Conservation (phyloP, 1,140 invertebrate species). For the Coboldia fuscipes region DNA sequence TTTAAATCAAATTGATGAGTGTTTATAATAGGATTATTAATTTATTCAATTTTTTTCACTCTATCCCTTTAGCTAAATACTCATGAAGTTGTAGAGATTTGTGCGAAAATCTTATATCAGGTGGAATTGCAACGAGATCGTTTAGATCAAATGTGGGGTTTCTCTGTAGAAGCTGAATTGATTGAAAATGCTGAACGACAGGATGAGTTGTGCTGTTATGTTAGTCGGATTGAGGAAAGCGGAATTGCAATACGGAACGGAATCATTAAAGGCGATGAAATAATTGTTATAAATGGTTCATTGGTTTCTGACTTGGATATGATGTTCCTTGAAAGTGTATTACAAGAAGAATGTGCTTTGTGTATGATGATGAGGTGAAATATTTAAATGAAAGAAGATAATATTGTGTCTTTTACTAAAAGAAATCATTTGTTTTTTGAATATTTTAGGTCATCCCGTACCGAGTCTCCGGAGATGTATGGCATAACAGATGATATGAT, state of each 20-base stretch:
- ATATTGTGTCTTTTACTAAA: too few species aligned
- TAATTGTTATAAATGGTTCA: conserved; percentile 95
- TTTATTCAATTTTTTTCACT: background rate
- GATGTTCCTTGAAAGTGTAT: conserved; percentile 92
- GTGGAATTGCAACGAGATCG: conserved; percentile 75
- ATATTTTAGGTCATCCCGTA: conserved; percentile 53
- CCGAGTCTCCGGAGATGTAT: conserved; percentile 73
- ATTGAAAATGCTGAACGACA: conserved; percentile 89
- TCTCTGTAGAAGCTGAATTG: conserved; percentile 89
- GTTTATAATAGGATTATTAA: too few species aligned
- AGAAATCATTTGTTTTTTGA: too few species aligned
- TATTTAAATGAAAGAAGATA: too few species aligned
- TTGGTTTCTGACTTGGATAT: conserved; percentile 96
- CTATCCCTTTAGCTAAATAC: conserved; percentile 54
- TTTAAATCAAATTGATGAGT: too few species aligned
- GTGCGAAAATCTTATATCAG: conserved; percentile 91
- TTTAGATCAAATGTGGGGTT: conserved; percentile 91
- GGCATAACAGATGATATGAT: conserved; percentile 84
- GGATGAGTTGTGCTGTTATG: conserved; percentile 91
- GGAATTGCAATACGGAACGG: conserved; percentile 89
- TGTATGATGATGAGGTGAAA: conserved; percentile 88
- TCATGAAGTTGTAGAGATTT: conserved; percentile 89
- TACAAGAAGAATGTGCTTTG: conserved; percentile 86
- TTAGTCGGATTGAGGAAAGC: conserved; percentile 83
- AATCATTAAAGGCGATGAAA: conserved; percentile 91